phyloP scores from a whole-genome alignment of 1,140 invertebrate species.

The Psix sp. region DNA sequence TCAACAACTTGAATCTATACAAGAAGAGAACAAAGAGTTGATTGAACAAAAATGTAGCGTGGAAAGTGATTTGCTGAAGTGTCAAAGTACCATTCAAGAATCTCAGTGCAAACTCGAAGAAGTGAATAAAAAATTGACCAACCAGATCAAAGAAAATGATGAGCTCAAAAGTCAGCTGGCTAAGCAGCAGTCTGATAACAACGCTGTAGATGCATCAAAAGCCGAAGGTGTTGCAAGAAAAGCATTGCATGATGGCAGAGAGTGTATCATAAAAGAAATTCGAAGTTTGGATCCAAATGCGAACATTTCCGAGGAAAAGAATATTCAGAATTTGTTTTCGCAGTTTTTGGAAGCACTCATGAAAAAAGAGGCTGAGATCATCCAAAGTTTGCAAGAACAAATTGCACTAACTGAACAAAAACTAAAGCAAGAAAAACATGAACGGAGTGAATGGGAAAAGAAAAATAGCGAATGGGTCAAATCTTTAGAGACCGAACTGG shows the following conservation, averaged over 20 bases:
- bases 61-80: conserved; percentile 35
- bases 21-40: conserved; percentile 51
- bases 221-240: too few species aligned
- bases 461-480: conserved; percentile 58
- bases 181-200: conserved; percentile 38
- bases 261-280: conserved; percentile 67
- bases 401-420: conserved; percentile 44
- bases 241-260: conserved; percentile 56
- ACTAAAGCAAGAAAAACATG: conserved; percentile 61
- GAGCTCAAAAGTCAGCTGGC: conserved; percentile 58
- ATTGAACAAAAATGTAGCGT: conserved; percentile 3
- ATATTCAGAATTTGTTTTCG: conserved; percentile 58
- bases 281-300: conserved; percentile 46
- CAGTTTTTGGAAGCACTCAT: conserved; percentile 63
- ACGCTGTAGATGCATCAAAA: conserved; percentile 11
- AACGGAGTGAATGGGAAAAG: conserved; percentile 63
- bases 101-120: conserved; percentile 49
- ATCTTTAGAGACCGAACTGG: conserved; percentile 66
- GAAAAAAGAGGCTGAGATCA: conserved; percentile 66
- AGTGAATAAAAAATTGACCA: conserved; percentile 23
- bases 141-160: conserved; percentile 55
- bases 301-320: conserved; percentile 44
- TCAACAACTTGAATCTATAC: conserved; percentile 45
- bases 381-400: conserved; percentile 54
- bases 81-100: conserved; percentile 30